Conservation (phyloP, 2,888 invertebrate species). For the Cyrtodaria siliqua region DNA sequence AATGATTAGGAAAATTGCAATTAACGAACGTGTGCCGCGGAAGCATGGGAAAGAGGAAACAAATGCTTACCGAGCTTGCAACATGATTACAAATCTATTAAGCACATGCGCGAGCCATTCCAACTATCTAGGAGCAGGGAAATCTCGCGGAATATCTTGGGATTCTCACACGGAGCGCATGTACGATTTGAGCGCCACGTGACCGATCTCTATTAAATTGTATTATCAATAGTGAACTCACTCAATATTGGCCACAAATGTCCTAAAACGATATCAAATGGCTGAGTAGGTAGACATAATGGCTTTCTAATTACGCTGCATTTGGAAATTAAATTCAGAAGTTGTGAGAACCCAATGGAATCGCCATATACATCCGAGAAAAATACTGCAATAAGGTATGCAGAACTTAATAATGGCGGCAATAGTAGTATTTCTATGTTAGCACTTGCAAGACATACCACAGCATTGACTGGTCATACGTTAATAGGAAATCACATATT, state of each 20-base stretch:
- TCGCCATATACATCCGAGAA: no score
- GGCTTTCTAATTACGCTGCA: conserved; percentile 26
- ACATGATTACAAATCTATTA: conserved; percentile 28
- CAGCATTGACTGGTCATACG: no score
- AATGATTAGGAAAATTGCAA: conserved; percentile 58
- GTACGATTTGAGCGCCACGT: conserved; percentile 38
- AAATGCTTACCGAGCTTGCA: conserved; percentile 40
- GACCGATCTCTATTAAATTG: conserved; percentile 50
- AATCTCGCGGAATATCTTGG: neutral
- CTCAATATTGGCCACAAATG: conserved; percentile 42
- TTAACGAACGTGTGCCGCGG: conserved; percentile 47
- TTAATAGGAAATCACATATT: no score
- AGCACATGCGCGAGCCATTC: conserved; percentile 7
- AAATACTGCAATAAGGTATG: no score
- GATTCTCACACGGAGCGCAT: conserved; percentile 13
- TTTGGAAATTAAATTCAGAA: no score
- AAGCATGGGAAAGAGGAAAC: conserved; percentile 56
- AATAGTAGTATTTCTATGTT: no score
- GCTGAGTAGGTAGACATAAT: conserved; percentile 36
- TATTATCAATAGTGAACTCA: conserved; percentile 41
- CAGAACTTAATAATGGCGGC: no score
- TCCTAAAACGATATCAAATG: conserved; percentile 43
- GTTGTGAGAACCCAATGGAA: no score
- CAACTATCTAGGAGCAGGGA: no score
- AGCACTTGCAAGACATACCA: no score